Conservation (phyloP, 2,113 vertebrate genomes). For the Perognathus longimembris region DNA sequence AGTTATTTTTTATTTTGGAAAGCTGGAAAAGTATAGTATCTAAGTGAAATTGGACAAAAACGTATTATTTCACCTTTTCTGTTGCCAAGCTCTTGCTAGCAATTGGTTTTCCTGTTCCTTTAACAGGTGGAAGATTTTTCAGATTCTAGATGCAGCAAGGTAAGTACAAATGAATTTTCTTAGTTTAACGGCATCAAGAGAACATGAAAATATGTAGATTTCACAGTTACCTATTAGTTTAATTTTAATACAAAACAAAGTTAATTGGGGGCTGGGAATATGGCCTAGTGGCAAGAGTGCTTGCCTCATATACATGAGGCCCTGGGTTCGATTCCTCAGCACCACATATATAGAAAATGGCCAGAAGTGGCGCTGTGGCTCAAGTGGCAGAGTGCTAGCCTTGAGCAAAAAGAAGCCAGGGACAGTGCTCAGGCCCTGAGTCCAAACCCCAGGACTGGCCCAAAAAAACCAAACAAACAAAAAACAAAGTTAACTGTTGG, state of each 20-base stretch:
- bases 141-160: conserved; percentile 74
- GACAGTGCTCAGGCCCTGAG: too few species aligned
- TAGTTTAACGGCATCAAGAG: conserved; percentile 46
- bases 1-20: conserved; percentile 12
- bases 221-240: background rate
- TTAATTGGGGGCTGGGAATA: too few species aligned
- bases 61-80: conserved; percentile 47
- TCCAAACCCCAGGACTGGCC: too few species aligned
- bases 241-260: conserved; percentile 19
- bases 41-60: background rate
- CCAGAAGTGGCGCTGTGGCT: too few species aligned
- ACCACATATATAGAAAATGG: too few species aligned
- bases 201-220: background rate
- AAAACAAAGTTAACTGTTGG: background rate
- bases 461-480: too few species aligned
- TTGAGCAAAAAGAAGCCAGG: too few species aligned
- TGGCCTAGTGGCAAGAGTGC: too few species aligned
- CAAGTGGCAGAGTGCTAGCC: too few species aligned
- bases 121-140: conserved; percentile 82
- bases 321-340: too few species aligned
- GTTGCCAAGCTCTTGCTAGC: conserved; percentile 72
- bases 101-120: conserved; percentile 79
- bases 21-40: conserved; percentile 24
- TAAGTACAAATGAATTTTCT: conserved; percentile 67
- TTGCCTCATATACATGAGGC: too few species aligned